Evolutionary conservation across 2,113 vertebrate genomes (phyloP), one percentile per base, ranked within the genome.

Genomic region (Pyxicephalus adspersus): DNA sequence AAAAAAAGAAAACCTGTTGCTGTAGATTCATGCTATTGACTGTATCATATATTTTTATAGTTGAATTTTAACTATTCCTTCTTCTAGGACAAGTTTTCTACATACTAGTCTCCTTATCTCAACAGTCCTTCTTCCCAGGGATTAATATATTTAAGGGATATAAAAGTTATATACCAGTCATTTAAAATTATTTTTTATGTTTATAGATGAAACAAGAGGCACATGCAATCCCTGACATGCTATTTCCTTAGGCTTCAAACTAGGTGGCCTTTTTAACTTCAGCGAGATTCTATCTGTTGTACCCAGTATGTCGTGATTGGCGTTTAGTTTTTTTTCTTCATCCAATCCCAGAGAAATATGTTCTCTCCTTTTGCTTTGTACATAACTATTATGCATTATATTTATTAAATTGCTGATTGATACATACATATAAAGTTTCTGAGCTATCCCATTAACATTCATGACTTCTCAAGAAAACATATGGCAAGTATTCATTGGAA

Each of bases 401-500:
- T 34, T 66, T 66, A 66, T 77, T 77, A 77, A 77, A 77, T 77
- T 11, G 45, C 50, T 64, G 68, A 73, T 55, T 81, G 58, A 81
- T 73, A 81, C 34, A 45, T 61, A 61, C 26, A 74, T 74, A 75
- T 66, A 82, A 75, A 66, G 61, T 73, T 74, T 73, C 72, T 75
- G 13, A 75, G 60, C 60, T 65, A 23, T 74, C 29, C 68, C 60
- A 81, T 81, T 81, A 81, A 74, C 68, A 81, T 82, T 75, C 71
- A 81, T 63, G 77, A 64, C 68, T 81, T 58, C 61, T 82, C 8
- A 38, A 82, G 71, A 82, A n/a, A 82, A 82, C 80, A 82, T 75
- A 63, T 82, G 71, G 71, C 80, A 82, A 74, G 71, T 82, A 71
- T 82, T 82, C 71, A n/a, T 64, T 82, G 80, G 80, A 82, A 75